phyloP scores from a whole-genome alignment of 92 coral and sea anemone genomes.

The Porites rus region DNA sequence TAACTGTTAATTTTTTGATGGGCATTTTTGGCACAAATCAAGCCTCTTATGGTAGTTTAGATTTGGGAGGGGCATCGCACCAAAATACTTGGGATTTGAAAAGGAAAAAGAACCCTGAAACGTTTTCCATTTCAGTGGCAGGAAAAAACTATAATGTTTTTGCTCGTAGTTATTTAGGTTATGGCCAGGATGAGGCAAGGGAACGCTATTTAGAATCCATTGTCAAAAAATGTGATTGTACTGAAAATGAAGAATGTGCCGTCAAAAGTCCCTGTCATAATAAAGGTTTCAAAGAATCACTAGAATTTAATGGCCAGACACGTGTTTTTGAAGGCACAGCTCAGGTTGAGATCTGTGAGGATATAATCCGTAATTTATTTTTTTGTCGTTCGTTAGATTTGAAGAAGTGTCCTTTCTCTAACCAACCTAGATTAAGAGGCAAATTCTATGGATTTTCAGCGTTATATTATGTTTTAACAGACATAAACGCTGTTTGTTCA shows the following conservation, averaged over 20 bases:
- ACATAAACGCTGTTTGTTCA: conserved; percentile 39
- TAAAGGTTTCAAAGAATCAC: conserved; percentile 33
- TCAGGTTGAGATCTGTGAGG: conserved; percentile 13
- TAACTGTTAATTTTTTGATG: conserved; percentile 60
- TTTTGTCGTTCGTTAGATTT: conserved; percentile 40
- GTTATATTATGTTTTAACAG: conserved; percentile 51
- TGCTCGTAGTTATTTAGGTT: conserved; percentile 68
- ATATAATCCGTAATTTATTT: conserved; percentile 31
- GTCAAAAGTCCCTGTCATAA: conserved; percentile 68
- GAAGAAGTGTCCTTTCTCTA: conserved; percentile 46
- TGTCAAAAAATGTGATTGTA: background rate
- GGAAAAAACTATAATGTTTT: conserved; percentile 43
- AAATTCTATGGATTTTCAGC: conserved; percentile 52
- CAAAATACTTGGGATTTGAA: conserved; percentile 51
- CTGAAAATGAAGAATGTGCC: background rate
- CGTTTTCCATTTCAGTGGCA: conserved; percentile 2
- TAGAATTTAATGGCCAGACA: conserved; percentile 13
- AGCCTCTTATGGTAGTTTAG: conserved; percentile 25
- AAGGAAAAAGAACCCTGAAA: background rate
- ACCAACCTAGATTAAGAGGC: conserved; percentile 63
- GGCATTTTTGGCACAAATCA: conserved; percentile 29
- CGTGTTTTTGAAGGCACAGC: conserved; percentile 27
- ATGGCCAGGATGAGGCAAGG: conserved; percentile 62
- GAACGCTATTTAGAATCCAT: conserved; percentile 27
- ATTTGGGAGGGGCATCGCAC: conserved; percentile 67